Conservation (phyloP, 2,113 vertebrate genomes). For the Coptodon rendalli region DNA sequence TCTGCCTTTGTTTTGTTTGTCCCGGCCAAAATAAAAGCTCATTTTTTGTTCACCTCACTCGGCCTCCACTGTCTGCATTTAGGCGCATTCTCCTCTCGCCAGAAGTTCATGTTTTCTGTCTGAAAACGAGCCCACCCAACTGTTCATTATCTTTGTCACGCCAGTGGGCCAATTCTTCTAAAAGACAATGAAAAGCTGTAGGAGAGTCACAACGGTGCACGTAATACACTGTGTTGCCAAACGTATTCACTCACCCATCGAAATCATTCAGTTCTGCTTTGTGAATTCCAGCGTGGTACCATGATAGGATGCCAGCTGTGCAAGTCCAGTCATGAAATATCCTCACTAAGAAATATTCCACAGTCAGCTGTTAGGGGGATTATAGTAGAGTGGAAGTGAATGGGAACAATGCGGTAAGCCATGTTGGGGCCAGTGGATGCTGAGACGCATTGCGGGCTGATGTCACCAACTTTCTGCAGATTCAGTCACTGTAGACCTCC, state of each 20-base stretch:
- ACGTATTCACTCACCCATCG: neutral
- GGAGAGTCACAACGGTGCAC: neutral
- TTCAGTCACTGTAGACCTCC: neutral
- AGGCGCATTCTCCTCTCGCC: neutral
- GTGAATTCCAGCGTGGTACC: neutral
- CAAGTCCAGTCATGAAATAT: fast-evolving
- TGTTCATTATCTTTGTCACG: too few relatives aligned
- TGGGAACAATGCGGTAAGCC: neutral
- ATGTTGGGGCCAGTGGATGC: neutral
- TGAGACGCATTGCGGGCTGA: neutral
- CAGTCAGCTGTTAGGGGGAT: neutral
- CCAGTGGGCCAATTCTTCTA: too few relatives aligned
- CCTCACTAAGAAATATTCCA: neutral
- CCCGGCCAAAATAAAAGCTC: neutral
- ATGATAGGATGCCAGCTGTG: neutral
- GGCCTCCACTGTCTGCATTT: neutral
- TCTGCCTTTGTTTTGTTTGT: neutral
- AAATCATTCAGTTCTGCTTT: neutral
- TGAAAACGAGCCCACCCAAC: too few relatives aligned
- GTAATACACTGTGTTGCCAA: neutral
- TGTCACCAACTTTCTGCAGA: neutral
- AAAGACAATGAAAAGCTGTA: too few relatives aligned
- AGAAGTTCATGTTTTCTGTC: neutral
- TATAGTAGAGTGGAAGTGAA: neutral
- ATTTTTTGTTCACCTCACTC: neutral